Percentiles rank a stretch among this genome's conserved stretches.
Conservation (phyloP, 2,113 vertebrate genomes). For the Sardina pilchardus region DNA sequence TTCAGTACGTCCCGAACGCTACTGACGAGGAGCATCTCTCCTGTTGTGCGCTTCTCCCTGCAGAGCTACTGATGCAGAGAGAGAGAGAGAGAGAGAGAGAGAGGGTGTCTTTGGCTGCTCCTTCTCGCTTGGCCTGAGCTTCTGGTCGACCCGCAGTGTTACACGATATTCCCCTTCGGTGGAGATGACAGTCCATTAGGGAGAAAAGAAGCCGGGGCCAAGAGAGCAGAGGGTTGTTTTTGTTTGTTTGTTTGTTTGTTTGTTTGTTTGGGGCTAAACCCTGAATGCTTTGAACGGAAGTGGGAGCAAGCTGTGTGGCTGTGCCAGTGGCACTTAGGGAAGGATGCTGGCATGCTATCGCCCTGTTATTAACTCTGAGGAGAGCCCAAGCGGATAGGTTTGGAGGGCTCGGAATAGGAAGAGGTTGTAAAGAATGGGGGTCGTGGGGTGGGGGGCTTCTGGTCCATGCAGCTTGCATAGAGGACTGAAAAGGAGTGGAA, state of each 20-base stretch:
- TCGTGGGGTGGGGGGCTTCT: not conserved
- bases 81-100: not conserved
- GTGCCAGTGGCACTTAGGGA: not conserved
- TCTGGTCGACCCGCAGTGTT: not conserved
- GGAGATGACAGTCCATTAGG: not conserved
- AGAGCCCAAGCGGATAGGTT: not conserved
- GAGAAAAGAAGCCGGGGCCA: not conserved
- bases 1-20: not conserved
- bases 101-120: not conserved
- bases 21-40: not conserved
- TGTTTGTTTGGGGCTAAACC: not conserved
- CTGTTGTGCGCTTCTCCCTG: not conserved
- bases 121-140: not conserved
- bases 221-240: slow-evolving; percentile 36
- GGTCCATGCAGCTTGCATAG: not conserved
- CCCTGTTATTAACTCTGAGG: not conserved
- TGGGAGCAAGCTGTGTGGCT: not conserved
- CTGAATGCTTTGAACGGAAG: not conserved
- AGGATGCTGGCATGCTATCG: slow-evolving; percentile 4
- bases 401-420: not conserved
- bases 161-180: not conserved
- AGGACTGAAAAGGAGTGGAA: not conserved
- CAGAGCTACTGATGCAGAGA: not conserved
- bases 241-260: slow-evolving; percentile 37
- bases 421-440: not conserved